A percentile compares a stretch with the other conserved stretches of the same genome.
These are phyloP conservation scores for Chelon auratus DNA, from an alignment of 2,797 vertebrate species.

Conservation along the genomic window DNA sequence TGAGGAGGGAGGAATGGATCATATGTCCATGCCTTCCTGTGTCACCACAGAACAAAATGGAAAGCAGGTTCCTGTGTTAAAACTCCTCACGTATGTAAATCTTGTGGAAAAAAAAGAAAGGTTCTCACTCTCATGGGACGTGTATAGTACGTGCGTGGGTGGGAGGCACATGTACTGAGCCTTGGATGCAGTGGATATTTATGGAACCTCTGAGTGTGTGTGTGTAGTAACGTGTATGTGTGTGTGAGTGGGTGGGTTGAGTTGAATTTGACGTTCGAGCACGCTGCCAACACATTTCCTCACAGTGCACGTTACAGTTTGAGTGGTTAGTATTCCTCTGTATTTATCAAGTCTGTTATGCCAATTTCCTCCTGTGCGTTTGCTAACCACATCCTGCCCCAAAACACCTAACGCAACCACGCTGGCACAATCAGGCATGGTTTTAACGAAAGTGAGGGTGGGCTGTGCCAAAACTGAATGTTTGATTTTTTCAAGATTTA, in stretches of 20 bases:
- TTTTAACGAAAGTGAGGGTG: slow-evolving; percentile 52
- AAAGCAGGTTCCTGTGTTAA: slow-evolving; percentile 35
- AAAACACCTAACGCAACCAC: slow-evolving; percentile 74
- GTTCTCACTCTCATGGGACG: slow-evolving; percentile 42
- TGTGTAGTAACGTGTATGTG: slow-evolving; percentile 11
- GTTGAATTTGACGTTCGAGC: slow-evolving; percentile 56
- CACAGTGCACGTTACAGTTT: slow-evolving; percentile 64
- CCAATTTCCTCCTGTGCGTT: slow-evolving; percentile 64
- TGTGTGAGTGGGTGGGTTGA: slow-evolving; percentile 34
- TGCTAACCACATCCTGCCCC: slow-evolving; percentile 84
- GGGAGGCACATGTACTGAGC: slow-evolving; percentile 42
- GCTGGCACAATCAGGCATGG: slow-evolving; percentile 57
- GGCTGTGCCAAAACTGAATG: slow-evolving; percentile 20
- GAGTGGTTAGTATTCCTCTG: slow-evolving; percentile 74
- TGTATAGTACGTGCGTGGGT: slow-evolving; percentile 39
- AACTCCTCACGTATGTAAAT: slow-evolving; percentile 35
- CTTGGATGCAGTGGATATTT: slow-evolving; percentile 68
- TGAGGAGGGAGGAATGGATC: slow-evolving; percentile 71
- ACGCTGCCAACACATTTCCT: slow-evolving; percentile 67
- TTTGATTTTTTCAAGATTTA: slow-evolving; percentile 1
- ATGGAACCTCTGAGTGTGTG: slow-evolving; percentile 55
- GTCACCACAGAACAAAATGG: slow-evolving; percentile 52
- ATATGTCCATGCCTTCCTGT: slow-evolving; percentile 68
- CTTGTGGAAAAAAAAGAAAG: slow-evolving; percentile 26
- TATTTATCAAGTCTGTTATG: slow-evolving; percentile 73